A percentile compares a stretch with the other conserved stretches of the same genome.
Evolutionary conservation across 2,888 invertebrate species (phyloP).

Genomic region (Lymantria monacha): DNA sequence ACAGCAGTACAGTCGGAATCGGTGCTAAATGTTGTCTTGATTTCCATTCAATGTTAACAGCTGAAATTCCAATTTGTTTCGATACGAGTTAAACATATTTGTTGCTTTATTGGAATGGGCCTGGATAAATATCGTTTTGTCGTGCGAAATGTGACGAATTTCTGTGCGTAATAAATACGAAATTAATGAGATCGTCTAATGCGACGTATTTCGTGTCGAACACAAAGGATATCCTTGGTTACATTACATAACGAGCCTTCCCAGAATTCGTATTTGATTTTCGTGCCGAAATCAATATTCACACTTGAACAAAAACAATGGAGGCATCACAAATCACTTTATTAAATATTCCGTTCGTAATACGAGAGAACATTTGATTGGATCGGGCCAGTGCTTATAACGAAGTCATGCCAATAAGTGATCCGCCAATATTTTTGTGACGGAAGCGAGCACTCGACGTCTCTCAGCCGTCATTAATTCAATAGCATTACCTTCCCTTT

Average conservation of each 20-base stretch:
- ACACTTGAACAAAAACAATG: slow-evolving; percentile 24
- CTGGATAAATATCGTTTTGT: neutral
- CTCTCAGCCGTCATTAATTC: slow-evolving; percentile 39
- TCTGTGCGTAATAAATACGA: neutral
- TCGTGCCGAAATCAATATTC: slow-evolving; percentile 20
- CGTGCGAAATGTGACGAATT: neutral
- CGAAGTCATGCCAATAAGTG: slow-evolving; percentile 20
- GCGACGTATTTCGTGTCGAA: neutral
- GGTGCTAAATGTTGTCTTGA: slow-evolving; percentile 1
- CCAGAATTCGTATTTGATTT: slow-evolving; percentile 16
- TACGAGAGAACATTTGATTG: slow-evolving; percentile 29
- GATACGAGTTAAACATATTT: neutral
- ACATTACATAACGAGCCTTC: slow-evolving; percentile 8
- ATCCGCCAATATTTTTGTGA: slow-evolving; percentile 19
- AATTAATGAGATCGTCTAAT: neutral
- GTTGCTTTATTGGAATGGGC: neutral
- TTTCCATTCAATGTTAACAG: neutral
- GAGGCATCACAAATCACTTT: slow-evolving; percentile 19
- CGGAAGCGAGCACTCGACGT: slow-evolving; percentile 18
- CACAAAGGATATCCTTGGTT: slow-evolving; percentile 1
- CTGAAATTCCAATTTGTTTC: neutral
- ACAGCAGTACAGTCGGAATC: too few relatives aligned
- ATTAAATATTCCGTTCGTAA: slow-evolving; percentile 19
- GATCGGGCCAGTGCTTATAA: slow-evolving; percentile 21
- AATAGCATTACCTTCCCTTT: slow-evolving; percentile 36